Base-by-base conservation (phyloP, 2,113 vertebrate genomes). In the Psittacula cyanocephala region DNA sequence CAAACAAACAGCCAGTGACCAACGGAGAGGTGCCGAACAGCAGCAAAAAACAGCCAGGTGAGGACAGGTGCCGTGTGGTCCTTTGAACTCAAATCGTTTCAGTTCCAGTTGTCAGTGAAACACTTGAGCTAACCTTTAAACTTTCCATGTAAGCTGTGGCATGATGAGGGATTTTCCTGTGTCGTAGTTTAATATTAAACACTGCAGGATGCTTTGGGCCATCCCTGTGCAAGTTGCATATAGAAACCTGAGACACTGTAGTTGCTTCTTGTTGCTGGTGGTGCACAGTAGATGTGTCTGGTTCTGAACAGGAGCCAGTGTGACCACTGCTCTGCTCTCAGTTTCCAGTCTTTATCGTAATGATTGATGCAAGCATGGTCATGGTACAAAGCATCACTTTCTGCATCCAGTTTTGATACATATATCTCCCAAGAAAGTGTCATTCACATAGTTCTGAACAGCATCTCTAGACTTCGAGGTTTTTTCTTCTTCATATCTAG, bases 1-100 rank as follows among this genome's bases (percentile, higher is more conserved):
- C 97, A 90, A 93, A 22, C 44, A 97, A 97, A 77, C 98, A 98
- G 96, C 97, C 97, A 59, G 97, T 97, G 91, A 97, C 94, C 91
- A 98, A 98, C 98, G 98, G 98, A 97, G 98, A 98, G 95, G 98
- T 97, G 97, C 98, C 97, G 95, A 97, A 74, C 97, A 97, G 96
- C 97, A 92, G 98, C 97, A 97, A 97, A 97, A 97, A 96, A 94
- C 97, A 98, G 97, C 96, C 98, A 98, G 98, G 98, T 98, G 98
- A 98, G 98, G 93, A 93, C 86, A 81, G 44, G 12, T 65, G 35
- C 93, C 53, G 71, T 70, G 28, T 52, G 91, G 70, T 88, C 49
- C 12, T 17, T 71, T 74, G 2, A n/a, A 86, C 25, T 25, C 0
- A 0, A 50, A 7, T 13, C 1, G 7, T 46, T 69, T 9, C 3